These are phyloP conservation scores for Drosophila watanabei DNA, from an alignment of 1,140 invertebrate genomes.

Conservation along the genomic window DNA sequence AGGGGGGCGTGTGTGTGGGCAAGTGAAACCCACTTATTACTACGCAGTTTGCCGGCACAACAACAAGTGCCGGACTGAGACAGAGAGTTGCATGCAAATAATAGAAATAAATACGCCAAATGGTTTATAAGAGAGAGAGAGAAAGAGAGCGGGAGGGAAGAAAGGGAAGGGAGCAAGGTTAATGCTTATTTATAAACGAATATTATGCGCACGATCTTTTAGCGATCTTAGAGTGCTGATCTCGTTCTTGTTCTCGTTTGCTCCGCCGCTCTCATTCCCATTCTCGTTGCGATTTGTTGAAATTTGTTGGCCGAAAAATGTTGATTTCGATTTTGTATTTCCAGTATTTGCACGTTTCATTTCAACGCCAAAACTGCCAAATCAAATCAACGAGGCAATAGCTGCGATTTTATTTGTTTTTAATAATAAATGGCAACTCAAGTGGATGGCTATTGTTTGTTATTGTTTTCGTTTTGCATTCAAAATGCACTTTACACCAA, in stretches of 20 bases:
- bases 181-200: constrained; percentile 77
- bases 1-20: constrained; percentile 47
- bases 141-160: not conserved
- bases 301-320: not conserved
- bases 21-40: constrained; percentile 28
- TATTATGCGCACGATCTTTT: constrained; percentile 53
- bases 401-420: constrained; percentile 24
- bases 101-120: constrained; percentile 47
- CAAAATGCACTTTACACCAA: constrained; percentile 47
- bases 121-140: constrained; percentile 14
- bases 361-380: constrained; percentile 26
- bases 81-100: constrained; percentile 57
- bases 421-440: constrained; percentile 6
- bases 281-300: constrained; percentile 3
- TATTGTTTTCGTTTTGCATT: constrained; percentile 50
- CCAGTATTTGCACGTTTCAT: constrained; percentile 51
- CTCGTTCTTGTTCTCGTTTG: constrained; percentile 26
- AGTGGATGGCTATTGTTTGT: constrained; percentile 29
- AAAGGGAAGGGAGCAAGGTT: constrained; percentile 57
- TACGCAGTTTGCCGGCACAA: constrained; percentile 53
- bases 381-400: constrained; percentile 5
- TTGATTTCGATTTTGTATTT: constrained; percentile 25
- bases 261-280: constrained; percentile 3
- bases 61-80: constrained; percentile 22
- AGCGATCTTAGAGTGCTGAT: constrained; percentile 37